Conservation (phyloP, 2,113 vertebrate species). For the Australoheros scitulus region DNA sequence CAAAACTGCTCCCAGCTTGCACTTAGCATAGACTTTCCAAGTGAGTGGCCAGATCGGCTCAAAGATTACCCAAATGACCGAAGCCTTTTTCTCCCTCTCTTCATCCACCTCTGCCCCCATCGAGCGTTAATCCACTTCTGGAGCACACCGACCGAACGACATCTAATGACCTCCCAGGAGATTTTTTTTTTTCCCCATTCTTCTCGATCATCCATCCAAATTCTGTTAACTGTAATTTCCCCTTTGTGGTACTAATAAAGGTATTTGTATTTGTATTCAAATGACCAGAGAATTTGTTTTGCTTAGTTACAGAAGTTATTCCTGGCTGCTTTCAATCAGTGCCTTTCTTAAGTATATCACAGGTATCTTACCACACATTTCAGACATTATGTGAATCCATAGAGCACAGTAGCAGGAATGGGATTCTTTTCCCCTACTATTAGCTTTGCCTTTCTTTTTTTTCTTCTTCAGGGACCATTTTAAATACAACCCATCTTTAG, state of each 20-base stretch:
- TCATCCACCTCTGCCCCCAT: slow-evolving; percentile 37
- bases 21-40: slow-evolving; percentile 62
- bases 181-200: slow-evolving; percentile 7
- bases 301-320: neutral
- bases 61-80: slow-evolving; percentile 70
- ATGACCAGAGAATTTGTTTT: neutral
- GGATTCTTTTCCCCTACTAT: neutral
- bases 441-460: neutral
- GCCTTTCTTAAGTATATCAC: neutral
- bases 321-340: neutral
- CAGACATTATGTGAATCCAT: neutral
- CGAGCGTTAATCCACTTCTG: slow-evolving; percentile 11
- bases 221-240: too few species aligned
- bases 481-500: neutral
- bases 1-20: slow-evolving; percentile 51
- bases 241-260: too few species aligned
- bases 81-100: slow-evolving; percentile 44
- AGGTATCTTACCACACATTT: neutral
- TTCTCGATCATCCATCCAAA: neutral
- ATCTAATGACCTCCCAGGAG: slow-evolving; percentile 54
- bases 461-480: neutral
- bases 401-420: neutral
- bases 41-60: slow-evolving; percentile 65
- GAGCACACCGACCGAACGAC: slow-evolving; percentile 12
- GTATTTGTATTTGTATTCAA: too few species aligned